These are phyloP conservation scores for Argentina silus DNA, from an alignment of 2,797 vertebrate genomes.

Conservation along the genomic window DNA sequence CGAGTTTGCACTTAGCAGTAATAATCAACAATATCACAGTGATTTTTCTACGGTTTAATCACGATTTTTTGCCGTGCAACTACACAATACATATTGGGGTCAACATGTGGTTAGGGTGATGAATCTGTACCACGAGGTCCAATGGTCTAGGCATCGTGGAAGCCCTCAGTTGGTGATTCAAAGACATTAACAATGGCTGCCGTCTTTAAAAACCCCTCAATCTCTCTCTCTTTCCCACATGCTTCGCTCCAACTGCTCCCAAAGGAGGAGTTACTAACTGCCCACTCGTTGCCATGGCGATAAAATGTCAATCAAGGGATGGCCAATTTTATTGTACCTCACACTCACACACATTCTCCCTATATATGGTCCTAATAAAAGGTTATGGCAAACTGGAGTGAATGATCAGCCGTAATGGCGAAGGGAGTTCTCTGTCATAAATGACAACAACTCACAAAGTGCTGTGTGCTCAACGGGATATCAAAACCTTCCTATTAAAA, in stretches of 20 bases:
- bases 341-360: no score
- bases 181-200: not conserved
- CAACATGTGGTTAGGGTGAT: conserved; percentile 44
- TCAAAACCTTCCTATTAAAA: no score
- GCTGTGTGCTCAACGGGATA: no score
- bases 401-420: no score
- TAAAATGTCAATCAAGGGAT: conserved; percentile 75
- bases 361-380: no score
- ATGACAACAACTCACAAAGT: no score
- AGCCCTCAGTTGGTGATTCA: not conserved
- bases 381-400: no score
- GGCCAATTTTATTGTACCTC: no score
- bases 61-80: conserved; percentile 44
- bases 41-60: conserved; percentile 39
- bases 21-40: no score
- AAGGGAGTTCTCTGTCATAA: no score
- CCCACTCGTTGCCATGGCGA: conserved; percentile 69
- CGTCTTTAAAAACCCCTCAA: conserved; percentile 35
- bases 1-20: conserved; percentile 29
- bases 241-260: conserved; percentile 59
- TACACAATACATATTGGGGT: no score
- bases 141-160: not conserved
- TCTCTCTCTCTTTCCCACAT: conserved; percentile 30
- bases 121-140: not conserved
- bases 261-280: conserved; percentile 51